Percentiles rank a stretch among this genome's conserved stretches.
Evolutionary conservation across 2,888 invertebrate genomes (phyloP).

Genomic region (Marronus borbonicus): DNA sequence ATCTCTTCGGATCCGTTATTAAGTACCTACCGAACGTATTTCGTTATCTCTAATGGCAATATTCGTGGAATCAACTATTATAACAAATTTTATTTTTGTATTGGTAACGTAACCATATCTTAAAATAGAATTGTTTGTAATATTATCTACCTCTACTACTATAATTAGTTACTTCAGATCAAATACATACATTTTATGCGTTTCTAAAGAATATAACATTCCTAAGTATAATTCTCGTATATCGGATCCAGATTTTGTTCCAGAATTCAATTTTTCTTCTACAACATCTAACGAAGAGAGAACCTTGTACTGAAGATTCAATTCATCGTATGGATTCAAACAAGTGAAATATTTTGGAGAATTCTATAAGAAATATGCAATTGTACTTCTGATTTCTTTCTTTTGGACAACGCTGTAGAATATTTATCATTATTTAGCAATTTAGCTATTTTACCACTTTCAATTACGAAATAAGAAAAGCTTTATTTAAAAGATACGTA

Average conservation of each 20-base stretch:
- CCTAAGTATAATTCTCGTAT: constrained; percentile 93
- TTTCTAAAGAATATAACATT: constrained; percentile 93
- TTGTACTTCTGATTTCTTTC: too few species aligned
- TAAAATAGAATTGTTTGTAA: constrained; percentile 58
- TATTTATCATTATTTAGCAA: background rate
- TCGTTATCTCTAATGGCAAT: constrained; percentile 93
- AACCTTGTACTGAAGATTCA: constrained; percentile 94
- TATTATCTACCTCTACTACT: background rate
- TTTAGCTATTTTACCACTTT: too few species aligned
- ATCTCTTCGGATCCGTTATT: constrained; percentile 20
- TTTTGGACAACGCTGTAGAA: background rate
- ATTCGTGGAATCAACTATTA: constrained; percentile 93
- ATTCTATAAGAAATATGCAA: constrained; percentile 77
- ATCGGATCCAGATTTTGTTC: constrained; percentile 80
- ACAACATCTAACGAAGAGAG: constrained; percentile 93
- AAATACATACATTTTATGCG: constrained; percentile 89
- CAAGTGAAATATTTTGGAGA: constrained; percentile 91
- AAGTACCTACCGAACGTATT: constrained; percentile 84
- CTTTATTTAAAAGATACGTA: too few species aligned
- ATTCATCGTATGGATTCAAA: constrained; percentile 83
- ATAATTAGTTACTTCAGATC: too few species aligned
- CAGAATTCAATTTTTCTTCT: constrained; percentile 84
- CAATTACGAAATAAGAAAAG: too few species aligned
- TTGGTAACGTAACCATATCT: constrained; percentile 98
- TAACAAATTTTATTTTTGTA: constrained; percentile 94